Base-by-base conservation (phyloP, 1,140 invertebrate genomes). In the Contarinia nasturtii region DNA sequence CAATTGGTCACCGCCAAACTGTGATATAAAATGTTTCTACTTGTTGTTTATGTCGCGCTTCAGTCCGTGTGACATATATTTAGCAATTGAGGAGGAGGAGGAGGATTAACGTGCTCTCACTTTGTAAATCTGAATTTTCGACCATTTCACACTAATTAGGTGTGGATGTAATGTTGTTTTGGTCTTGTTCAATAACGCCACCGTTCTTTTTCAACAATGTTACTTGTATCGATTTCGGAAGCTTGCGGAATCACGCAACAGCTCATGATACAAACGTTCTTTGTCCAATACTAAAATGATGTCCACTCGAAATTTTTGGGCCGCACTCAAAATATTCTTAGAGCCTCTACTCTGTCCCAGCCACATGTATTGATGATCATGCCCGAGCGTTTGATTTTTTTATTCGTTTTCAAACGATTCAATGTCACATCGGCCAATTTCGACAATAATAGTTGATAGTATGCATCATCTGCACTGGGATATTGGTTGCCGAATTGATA, bases 281-380 rank as follows among this genome's bases (percentile, higher is more conserved):
- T 98, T 92, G 65, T 98, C 95, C 44, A 99, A 61, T 0, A 98
- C 94, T 49, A 98, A 69, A 55, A 98, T 89, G 0, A 93, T 80
- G 63, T 95, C 88, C 2, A 94, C 89, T 72, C 95, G 87, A 67
- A 98, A 98, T 7, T 85, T 84, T 57, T 88, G 79, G 1, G 90
- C 88, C 5, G 88, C 80, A 57, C 94, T 86, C 10, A 80, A 76
- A 11, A 91, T 59, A 38, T 82, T 70, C 56, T 81, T 80, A 58
- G 90, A 93, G 0, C 89, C 91, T 7, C 78, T 80, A 1, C 77
- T 84, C 68, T 93, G 91, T 0, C 79, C 92, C 92, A 98, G 1
- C 94, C 94, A 59, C 91, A 94, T 1, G 95, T 98, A 60, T 99
- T 98, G 44, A 99, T 93, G 34, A 99, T 80, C 1, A 90, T 83